phyloP scores from a whole-genome alignment of 2,113 vertebrate species.

The Megaceryle torquata region DNA sequence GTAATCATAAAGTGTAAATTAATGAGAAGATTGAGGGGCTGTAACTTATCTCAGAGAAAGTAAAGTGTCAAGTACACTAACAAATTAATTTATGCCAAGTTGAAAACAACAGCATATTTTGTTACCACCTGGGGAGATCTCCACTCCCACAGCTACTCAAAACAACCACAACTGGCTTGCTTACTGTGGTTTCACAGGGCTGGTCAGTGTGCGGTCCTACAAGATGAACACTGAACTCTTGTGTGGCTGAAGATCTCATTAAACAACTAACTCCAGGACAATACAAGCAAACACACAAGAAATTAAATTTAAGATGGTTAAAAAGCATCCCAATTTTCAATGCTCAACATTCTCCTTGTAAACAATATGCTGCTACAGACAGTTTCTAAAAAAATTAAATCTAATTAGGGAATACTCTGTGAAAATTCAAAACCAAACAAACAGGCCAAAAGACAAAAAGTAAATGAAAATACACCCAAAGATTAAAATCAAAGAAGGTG shows the following conservation, averaged over 20 bases:
- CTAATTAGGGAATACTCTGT: background rate
- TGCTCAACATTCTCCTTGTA: background rate
- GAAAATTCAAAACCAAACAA: background rate
- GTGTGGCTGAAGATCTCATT: background rate
- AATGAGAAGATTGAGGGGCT: background rate
- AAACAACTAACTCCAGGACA: background rate
- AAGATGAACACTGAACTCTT: background rate
- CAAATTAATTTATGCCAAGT: background rate
- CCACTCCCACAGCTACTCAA: background rate
- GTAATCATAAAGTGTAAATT: background rate
- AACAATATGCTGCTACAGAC: background rate
- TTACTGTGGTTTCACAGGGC: background rate
- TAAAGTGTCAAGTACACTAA: background rate
- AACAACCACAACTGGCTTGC: background rate
- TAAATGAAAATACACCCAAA: background rate
- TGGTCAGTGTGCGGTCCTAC: background rate
- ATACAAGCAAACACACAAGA: background rate
- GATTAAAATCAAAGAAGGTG: background rate
- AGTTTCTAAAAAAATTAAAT: background rate
- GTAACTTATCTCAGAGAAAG: background rate
- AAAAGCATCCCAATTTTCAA: background rate
- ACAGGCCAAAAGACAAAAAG: background rate
- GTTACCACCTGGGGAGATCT: background rate
- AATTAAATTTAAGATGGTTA: background rate
- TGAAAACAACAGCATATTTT: background rate